Base-by-base conservation (phyloP, 2,797 vertebrate species). In the Microctenopoma lineatum region DNA sequence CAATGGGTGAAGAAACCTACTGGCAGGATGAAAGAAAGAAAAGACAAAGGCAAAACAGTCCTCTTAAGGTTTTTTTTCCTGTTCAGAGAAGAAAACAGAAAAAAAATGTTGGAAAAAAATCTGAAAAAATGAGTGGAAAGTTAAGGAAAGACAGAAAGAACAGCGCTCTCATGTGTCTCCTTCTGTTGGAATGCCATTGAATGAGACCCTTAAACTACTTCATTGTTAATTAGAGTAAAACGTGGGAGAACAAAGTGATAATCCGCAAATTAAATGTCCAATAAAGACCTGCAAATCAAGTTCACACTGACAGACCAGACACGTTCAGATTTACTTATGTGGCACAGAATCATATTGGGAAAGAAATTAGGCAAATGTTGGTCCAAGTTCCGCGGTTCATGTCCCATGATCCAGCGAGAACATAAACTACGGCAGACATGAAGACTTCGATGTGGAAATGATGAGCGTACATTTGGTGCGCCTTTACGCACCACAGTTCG, bases 361-460 rank as follows among this genome's bases (percentile, higher is more conserved):
- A 32, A 6, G 4, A 25, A 26, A 47, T 5, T 1, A 46, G 52
- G 27, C 7, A 38, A 50, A 4, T n/a, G 4, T 21, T 12, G 9
- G 10, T 11, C 18, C 10, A 10, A 47, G 41, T 39, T 70, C 46
- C 4, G 26, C 6, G 16, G 12, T 18, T 59, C 5, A 48, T n/a
- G 25, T 66, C 65, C 50, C 57, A 14, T 60, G 41, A 67, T 64
- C 64, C 73, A 72, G 21, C n/a, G 16, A 29, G 27, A 34, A 26
- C 59, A 34, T 38, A 36, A 26, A 6, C 25, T 41, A 14, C 12
- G 11, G 14, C 4, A 5, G n/a, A 44, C 42, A 44, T 47, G 9
- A 47, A 25, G 15, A 18, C 5, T 2, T 21, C 4, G 14, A 12
- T 4, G 16, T 45, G 44, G 16, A 45, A 4, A 45, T 3, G 16